These are phyloP conservation scores for Crocuta crocuta DNA, from an alignment of 2,113 vertebrate species.

Conservation along the genomic window DNA sequence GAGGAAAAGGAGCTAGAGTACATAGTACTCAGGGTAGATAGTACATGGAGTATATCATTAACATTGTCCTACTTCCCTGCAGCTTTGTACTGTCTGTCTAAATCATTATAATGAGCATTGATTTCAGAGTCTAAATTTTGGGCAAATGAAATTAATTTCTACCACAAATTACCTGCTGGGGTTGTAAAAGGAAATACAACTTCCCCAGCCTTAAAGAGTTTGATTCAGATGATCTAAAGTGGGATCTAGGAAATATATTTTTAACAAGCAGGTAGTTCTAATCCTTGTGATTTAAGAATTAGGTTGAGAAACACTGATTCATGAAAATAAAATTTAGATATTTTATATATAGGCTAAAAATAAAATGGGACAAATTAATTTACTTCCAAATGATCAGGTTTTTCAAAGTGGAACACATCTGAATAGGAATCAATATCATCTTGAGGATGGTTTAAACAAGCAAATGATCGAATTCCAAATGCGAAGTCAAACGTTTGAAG, in stretches of 20 bases:
- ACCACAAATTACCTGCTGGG: not conserved
- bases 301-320: not conserved
- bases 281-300: not conserved
- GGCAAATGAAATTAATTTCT: constrained; percentile 13
- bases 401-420: not conserved
- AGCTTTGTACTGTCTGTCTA: not conserved
- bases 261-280: constrained; percentile 40
- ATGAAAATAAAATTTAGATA: constrained; percentile 42
- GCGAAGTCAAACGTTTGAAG: not conserved
- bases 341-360: not conserved
- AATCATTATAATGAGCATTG: not conserved
- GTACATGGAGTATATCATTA: not conserved
- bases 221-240: constrained; percentile 1
- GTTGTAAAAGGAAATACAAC: not conserved
- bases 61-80: not conserved
- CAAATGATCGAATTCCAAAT: not conserved
- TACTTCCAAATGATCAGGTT: not conserved
- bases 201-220: not conserved
- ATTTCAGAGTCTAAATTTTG: constrained; percentile 45
- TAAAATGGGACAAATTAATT: constrained; percentile 47
- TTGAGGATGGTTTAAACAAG: not conserved
- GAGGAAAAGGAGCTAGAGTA: not conserved
- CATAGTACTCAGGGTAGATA: not conserved
- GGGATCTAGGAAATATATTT: not conserved
- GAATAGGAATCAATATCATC: not conserved